A percentile compares a stretch with the other conserved stretches of the same genome.
Conservation (phyloP, 2,113 vertebrate genomes). For the Sorex araneus region DNA sequence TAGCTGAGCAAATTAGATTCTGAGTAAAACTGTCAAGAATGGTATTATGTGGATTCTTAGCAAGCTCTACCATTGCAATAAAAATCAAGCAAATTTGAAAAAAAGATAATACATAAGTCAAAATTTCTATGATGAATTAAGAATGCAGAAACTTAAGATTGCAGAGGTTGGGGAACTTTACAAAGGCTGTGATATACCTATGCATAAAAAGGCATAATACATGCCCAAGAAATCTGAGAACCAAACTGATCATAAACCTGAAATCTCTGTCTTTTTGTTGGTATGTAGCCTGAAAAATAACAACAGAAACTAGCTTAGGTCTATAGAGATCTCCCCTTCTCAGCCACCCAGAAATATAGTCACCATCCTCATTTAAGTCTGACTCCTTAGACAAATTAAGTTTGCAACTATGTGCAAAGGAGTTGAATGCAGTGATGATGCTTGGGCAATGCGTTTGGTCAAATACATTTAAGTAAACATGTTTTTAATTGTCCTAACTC, state of each 20-base stretch:
- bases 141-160: neutral
- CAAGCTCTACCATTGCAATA: neutral
- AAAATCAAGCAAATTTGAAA: neutral
- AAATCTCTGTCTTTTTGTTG: constrained; percentile 24
- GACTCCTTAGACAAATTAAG: neutral
- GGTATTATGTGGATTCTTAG: neutral
- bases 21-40: neutral
- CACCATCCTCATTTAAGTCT: neutral
- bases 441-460: neutral
- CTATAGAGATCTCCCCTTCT: neutral
- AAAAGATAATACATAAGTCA: neutral
- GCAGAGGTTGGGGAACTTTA: neutral
- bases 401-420: neutral
- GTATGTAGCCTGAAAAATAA: neutral
- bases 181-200: neutral
- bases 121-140: neutral
- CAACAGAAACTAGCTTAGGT: neutral
- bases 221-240: neutral
- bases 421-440: neutral
- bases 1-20: neutral
- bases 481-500: neutral
- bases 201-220: neutral
- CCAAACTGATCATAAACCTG: neutral
- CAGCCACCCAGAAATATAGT: neutral
- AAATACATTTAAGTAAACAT: neutral